A percentile compares a stretch with the other conserved stretches of the same genome.
Evolutionary conservation across 2,797 vertebrate species (phyloP).

Genomic region (Enteromius trimaculatus): DNA sequence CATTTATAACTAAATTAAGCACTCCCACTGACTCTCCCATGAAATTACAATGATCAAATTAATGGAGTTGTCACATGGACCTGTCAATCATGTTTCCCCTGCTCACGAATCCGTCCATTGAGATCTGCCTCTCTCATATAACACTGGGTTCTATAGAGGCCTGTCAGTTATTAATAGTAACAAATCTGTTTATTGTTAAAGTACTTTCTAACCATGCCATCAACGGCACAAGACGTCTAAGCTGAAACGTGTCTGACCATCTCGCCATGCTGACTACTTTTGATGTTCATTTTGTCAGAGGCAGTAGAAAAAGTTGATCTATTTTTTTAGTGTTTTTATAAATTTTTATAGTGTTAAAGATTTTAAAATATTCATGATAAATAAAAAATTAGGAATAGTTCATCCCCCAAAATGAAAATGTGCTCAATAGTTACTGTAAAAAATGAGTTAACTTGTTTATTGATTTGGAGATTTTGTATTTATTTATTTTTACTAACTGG

Average conservation of each 20-base stretch:
- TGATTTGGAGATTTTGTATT: neutral
- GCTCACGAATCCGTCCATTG: neutral
- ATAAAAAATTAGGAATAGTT: neutral
- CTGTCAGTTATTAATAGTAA: constrained; percentile 7
- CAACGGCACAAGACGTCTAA: neutral
- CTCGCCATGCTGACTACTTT: neutral
- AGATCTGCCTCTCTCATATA: neutral
- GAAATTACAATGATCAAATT: constrained; percentile 17
- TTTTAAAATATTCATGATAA: neutral
- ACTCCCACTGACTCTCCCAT: constrained; percentile 11
- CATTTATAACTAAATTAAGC: constrained; percentile 17
- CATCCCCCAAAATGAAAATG: too few species aligned
- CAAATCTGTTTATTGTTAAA: constrained; percentile 25
- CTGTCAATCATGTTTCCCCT: constrained; percentile 9
- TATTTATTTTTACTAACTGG: too few species aligned
- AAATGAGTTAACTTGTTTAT: neutral
- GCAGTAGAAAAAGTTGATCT: neutral
- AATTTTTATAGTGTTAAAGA: neutral
- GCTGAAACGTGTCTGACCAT: neutral
- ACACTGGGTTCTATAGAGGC: neutral
- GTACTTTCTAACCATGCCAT: neutral
- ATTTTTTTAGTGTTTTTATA: neutral
- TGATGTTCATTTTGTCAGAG: neutral
- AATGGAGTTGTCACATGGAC: constrained; percentile 19
- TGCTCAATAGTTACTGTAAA: too few species aligned